A percentile compares a stretch with the other conserved stretches of the same genome.
These are phyloP conservation scores for Gryllus longicercus DNA, from an alignment of 2,888 invertebrate genomes.

Conservation along the genomic window DNA sequence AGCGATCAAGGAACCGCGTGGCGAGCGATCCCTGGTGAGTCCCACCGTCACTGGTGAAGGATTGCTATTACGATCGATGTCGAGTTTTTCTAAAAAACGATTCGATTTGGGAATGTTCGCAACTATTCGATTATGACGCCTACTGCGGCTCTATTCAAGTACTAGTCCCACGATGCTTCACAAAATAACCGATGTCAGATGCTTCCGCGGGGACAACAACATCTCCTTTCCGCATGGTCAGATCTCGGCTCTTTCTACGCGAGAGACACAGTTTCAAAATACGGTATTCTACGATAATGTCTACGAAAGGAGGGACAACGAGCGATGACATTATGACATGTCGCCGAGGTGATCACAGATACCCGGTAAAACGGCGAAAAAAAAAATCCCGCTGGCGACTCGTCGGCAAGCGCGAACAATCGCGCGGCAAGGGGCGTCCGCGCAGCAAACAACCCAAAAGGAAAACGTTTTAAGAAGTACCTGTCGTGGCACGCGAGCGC, in stretches of 20 bases:
- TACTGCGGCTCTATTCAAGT: neutral
- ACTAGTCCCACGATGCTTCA: neutral
- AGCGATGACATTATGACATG: neutral
- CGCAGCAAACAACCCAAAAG: neutral
- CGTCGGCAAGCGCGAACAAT: neutral
- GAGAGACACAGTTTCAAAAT: constrained; percentile 1
- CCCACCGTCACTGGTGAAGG: no score
- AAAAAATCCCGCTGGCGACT: neutral
- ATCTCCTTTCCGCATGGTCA: neutral
- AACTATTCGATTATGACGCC: no score
- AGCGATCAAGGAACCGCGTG: no score
- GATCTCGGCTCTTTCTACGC: neutral
- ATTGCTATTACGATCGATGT: no score
- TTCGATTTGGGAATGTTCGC: no score
- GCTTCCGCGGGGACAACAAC: neutral
- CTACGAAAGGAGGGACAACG: neutral
- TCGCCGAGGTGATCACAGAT: neutral
- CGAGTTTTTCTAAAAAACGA: no score
- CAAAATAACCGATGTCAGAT: neutral
- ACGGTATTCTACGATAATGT: neutral
- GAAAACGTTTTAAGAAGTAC: no score
- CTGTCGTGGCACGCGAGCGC: no score
- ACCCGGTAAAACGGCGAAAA: neutral
- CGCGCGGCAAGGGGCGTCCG: neutral
- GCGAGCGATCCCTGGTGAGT: no score